A percentile compares a stretch with the other conserved stretches of the same genome.
Evolutionary conservation across 2,888 invertebrate genomes (phyloP).

Genomic region (Mesopsocus fuscifrons): DNA sequence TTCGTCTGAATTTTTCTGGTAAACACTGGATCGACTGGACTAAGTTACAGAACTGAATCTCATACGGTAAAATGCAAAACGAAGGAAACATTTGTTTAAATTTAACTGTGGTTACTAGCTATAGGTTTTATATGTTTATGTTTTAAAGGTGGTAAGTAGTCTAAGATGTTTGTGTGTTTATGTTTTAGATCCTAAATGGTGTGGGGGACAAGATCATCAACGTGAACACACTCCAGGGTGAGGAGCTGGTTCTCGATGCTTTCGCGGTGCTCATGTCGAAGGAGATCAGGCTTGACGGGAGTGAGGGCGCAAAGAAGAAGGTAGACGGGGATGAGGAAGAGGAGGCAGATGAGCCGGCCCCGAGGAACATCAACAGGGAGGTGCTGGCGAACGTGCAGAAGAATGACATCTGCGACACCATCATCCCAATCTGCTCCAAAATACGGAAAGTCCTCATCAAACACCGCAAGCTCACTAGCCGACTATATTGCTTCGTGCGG

Average conservation of each 20-base stretch:
- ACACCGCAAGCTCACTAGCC: background rate
- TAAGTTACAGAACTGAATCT: too few species aligned
- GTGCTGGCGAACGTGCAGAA: background rate
- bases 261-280: background rate
- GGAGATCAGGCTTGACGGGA: slow-evolving; percentile 1
- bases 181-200: slow-evolving; percentile 1
- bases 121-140: too few species aligned
- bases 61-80: too few species aligned
- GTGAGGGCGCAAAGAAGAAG: background rate
- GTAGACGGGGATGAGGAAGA: slow-evolving; percentile 2
- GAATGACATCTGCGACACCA: background rate
- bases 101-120: too few species aligned
- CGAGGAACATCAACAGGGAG: background rate
- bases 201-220: background rate
- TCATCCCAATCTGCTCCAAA: slow-evolving; percentile 6
- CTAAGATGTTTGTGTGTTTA: too few species aligned
- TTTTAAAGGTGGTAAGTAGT: too few species aligned
- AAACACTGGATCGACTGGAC: too few species aligned
- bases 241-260: background rate
- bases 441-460: background rate
- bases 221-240: background rate
- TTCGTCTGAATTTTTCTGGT: too few species aligned
- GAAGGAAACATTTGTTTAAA: too few species aligned
- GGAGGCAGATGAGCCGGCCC: background rate
- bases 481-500: background rate